Percentiles rank a stretch among this genome's conserved stretches.
Conservation (phyloP, 2,113 vertebrate species). For the Odocoileus hemionus region DNA sequence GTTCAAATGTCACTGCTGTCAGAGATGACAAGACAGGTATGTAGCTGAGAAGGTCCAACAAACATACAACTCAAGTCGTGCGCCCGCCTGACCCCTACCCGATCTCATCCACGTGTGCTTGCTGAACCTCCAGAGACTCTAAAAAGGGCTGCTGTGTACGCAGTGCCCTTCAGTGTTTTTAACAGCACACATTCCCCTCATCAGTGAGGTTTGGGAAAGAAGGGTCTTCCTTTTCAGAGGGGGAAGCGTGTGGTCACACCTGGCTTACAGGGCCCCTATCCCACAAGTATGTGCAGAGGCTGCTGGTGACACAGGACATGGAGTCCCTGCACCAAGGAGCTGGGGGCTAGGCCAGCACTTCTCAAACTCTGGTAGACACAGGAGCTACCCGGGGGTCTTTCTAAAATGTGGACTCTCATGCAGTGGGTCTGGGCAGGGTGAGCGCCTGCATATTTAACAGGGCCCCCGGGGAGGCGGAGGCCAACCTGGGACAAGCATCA, state of each 20-base stretch:
- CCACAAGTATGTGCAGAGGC: neutral
- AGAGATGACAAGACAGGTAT: neutral
- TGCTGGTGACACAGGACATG: neutral
- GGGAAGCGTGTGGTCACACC: fast-evolving
- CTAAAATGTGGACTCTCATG: fast-evolving
- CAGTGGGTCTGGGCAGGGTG: neutral
- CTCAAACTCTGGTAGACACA: too few species aligned
- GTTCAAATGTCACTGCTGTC: fast-evolving
- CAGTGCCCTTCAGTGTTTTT: neutral
- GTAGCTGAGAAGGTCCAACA: neutral
- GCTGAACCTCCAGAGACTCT: neutral
- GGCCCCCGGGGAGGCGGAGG: neutral
- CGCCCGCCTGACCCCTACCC: fast-evolving
- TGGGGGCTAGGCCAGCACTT: too few species aligned
- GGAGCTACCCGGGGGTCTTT: neutral
- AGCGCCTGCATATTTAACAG: neutral
- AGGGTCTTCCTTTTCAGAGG: neutral
- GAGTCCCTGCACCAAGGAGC: neutral
- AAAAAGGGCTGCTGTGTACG: fast-evolving
- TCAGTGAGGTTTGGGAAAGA: neutral
- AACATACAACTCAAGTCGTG: fast-evolving
- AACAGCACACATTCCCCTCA: neutral
- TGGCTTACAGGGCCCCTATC: fast-evolving
- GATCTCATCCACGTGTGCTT: fast-evolving
- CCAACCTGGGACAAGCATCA: neutral